A percentile compares a stretch with the other conserved stretches of the same genome.
Evolutionary conservation across 1,140 invertebrate species (phyloP).

Genomic region (Aplysia californica): DNA sequence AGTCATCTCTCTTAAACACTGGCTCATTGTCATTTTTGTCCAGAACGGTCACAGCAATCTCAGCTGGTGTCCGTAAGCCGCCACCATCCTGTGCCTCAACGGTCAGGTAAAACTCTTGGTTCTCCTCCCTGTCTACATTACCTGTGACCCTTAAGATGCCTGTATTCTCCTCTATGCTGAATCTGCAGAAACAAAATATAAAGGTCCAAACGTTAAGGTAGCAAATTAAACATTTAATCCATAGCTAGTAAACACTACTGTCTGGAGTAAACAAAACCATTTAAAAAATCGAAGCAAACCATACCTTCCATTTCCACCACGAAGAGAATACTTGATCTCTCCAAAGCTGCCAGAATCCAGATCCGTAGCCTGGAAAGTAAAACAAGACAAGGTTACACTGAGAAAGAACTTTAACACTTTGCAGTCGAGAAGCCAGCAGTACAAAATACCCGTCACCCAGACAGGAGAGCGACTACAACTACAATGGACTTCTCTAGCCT

Average conservation of each 20-base stretch:
- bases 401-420: no score
- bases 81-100: conserved; percentile 90
- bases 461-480: no score
- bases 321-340: conserved; percentile 44
- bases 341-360: conserved; percentile 47
- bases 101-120: conserved; percentile 88
- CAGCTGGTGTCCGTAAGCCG: conserved; percentile 89
- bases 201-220: no score
- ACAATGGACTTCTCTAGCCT: no score
- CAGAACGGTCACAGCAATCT: conserved; percentile 79
- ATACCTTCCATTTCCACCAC: conserved; percentile 53
- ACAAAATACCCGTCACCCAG: no score
- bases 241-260: no score
- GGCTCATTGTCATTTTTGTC: conserved; percentile 76
- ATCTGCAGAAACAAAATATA: no score
- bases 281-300: no score
- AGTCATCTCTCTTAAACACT: conserved; percentile 44
- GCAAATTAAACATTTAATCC: no score
- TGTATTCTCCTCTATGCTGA: conserved; percentile 81
- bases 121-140: conserved; percentile 84
- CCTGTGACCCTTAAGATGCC: conserved; percentile 85
- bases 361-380: conserved; percentile 47
- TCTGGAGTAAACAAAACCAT: no score
- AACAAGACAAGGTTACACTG: no score
- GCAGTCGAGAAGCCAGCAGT: no score